Conservation (phyloP, 2,113 vertebrate species). For the Phrynosoma blainvillii region DNA sequence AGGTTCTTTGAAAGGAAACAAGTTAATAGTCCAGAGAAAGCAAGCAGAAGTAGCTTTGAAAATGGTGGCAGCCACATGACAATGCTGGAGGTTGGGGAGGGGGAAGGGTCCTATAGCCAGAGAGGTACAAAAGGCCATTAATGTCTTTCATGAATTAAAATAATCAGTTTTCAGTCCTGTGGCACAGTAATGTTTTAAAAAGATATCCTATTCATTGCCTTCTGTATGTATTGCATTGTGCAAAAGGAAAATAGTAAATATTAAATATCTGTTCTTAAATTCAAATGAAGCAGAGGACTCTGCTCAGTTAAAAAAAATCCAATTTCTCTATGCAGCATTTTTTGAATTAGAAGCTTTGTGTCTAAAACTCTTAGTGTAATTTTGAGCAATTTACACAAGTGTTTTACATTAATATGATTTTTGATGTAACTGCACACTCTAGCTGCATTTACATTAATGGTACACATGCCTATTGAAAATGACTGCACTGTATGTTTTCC, state of each 20-base stretch:
- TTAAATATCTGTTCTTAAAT: slow-evolving; percentile 46
- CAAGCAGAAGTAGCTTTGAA: slow-evolving; percentile 41
- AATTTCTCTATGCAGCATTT: slow-evolving; percentile 19
- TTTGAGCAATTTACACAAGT: background rate
- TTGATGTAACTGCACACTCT: background rate
- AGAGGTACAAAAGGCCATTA: slow-evolving; percentile 54
- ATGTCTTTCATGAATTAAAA: slow-evolving; percentile 67
- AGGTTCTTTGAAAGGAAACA: slow-evolving; percentile 23
- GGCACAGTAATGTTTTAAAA: slow-evolving; percentile 60
- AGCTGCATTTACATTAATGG: background rate
- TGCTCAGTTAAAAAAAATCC: slow-evolving; percentile 14
- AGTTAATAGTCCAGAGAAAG: slow-evolving; percentile 57
- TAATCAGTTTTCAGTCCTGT: slow-evolving; percentile 61
- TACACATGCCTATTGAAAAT: background rate
- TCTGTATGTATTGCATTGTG: slow-evolving; percentile 55
- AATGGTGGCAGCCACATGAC: slow-evolving; percentile 49
- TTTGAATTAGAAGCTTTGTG: background rate
- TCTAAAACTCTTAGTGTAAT: background rate
- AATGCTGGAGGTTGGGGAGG: background rate
- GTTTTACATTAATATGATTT: background rate
- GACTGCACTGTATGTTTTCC: background rate
- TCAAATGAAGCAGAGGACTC: slow-evolving; percentile 38
- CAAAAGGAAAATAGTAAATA: slow-evolving; percentile 48
- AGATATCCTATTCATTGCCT: slow-evolving; percentile 60
- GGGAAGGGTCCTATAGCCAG: slow-evolving; percentile 39